Evolutionary conservation across 2,888 invertebrate species (phyloP).

Genomic region (Bugula neritina): DNA sequence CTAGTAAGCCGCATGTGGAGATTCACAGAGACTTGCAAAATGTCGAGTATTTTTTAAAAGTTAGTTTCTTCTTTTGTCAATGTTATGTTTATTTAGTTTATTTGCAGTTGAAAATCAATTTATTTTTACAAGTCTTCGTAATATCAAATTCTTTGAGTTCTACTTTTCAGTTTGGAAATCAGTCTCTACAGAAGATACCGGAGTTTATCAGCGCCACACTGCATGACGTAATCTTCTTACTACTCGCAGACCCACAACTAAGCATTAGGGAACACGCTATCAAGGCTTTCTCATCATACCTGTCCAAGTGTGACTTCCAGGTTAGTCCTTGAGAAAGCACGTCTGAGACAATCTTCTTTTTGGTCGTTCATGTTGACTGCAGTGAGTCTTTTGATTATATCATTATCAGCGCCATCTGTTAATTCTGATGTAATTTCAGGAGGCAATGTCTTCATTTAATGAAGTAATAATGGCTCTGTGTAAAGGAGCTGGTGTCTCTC

Average conservation of each 20-base stretch:
- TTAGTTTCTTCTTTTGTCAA: conserved; percentile 26
- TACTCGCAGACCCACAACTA: conserved; percentile 46
- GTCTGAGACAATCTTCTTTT: too few species aligned
- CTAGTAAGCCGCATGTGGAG: not conserved
- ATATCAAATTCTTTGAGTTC: too few species aligned
- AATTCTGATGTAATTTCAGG: too few species aligned
- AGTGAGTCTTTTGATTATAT: too few species aligned
- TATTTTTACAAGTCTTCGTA: too few species aligned
- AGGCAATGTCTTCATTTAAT: conserved; percentile 32
- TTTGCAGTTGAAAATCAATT: too few species aligned
- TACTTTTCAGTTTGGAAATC: conserved; percentile 30
- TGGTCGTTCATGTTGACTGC: too few species aligned
- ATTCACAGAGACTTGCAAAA: conserved; percentile 19
- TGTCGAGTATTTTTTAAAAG: conserved; percentile 29
- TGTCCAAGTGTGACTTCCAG: conserved; percentile 39
- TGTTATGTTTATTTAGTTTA: too few species aligned
- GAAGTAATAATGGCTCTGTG: conserved; percentile 29
- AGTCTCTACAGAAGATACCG: conserved; percentile 33
- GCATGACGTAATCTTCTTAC: conserved; percentile 38
- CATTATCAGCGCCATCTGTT: too few species aligned
- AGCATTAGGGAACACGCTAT: conserved; percentile 46
- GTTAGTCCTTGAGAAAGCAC: too few species aligned
- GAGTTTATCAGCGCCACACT: conserved; percentile 38
- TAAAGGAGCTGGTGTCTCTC: conserved; percentile 10
- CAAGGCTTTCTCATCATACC: conserved; percentile 44